Conservation (phyloP, 1,140 invertebrate species). For the Tetramorium alpestre region DNA sequence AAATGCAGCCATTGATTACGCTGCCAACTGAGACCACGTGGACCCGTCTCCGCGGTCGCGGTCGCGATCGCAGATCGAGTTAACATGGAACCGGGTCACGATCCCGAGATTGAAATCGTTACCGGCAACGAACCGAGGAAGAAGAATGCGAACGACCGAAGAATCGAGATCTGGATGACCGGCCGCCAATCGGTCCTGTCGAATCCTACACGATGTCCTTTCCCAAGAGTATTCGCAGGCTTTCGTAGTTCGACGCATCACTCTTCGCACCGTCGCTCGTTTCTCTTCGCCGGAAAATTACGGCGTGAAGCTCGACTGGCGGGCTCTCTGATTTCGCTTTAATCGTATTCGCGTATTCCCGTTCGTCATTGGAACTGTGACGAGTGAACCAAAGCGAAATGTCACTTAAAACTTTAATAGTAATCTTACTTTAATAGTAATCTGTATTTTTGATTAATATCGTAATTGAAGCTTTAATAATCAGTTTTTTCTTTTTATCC, state of each 20-base stretch:
- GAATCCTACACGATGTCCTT: conserved; percentile 11
- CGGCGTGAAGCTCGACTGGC: background rate
- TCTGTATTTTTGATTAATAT: background rate
- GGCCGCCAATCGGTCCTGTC: conserved; percentile 24
- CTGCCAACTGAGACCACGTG: conserved; percentile 23
- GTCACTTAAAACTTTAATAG: background rate
- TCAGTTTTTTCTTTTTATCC: background rate
- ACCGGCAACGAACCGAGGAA: background rate
- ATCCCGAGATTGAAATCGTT: conserved; percentile 59
- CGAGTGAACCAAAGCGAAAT: background rate
- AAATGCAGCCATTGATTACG: conserved; percentile 64
- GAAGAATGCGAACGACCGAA: conserved; percentile 30
- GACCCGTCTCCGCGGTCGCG: background rate
- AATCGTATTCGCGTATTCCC: background rate
- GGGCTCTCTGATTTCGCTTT: conserved; percentile 9
- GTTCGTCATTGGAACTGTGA: background rate
- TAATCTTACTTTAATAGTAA: background rate
- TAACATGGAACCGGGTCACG: conserved; percentile 48
- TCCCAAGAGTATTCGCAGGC: background rate
- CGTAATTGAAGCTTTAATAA: background rate
- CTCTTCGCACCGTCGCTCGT: conserved; percentile 17
- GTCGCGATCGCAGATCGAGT: background rate
- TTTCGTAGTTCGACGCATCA: background rate
- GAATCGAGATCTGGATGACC: conserved; percentile 47
- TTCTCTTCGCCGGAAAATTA: conserved; percentile 45